Conservation (phyloP, 2,797 vertebrate genomes). For the Jordanella pulchra region DNA sequence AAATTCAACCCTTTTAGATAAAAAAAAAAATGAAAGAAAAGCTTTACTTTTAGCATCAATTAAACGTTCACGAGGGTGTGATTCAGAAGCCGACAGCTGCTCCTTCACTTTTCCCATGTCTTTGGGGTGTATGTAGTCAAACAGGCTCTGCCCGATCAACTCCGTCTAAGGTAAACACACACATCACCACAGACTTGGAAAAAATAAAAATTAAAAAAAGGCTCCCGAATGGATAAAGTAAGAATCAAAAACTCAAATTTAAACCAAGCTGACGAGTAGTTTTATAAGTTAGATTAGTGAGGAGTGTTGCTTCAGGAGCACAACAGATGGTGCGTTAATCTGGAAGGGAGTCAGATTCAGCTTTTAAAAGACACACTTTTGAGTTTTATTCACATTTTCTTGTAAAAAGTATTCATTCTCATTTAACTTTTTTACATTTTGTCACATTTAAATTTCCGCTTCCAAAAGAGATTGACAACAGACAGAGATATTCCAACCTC, state of each 20-base stretch:
- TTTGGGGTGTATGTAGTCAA: constrained; percentile 96
- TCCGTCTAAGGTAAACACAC: constrained; percentile 77
- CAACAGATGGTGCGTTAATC: constrained; percentile 31
- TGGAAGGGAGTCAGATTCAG: constrained; percentile 3
- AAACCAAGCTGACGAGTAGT: constrained; percentile 19
- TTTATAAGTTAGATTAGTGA: constrained; percentile 1
- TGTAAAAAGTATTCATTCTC: background rate
- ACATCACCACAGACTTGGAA: constrained; percentile 25
- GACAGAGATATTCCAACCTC: no score
- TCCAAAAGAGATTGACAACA: background rate
- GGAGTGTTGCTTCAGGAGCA: constrained; percentile 21
- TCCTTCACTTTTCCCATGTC: constrained; percentile 98
- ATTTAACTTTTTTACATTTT: background rate
- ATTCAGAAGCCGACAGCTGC: constrained; percentile 90
- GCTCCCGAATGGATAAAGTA: constrained; percentile 20
- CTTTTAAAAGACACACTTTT: background rate
- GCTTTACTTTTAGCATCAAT: constrained; percentile 91
- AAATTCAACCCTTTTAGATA: background rate
- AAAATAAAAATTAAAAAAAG: no score
- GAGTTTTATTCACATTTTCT: background rate
- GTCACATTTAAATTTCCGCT: background rate
- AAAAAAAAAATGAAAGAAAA: background rate
- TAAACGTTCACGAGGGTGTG: constrained; percentile 87
- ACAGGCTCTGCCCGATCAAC: constrained; percentile 92
- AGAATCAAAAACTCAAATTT: constrained; percentile 17